phyloP scores from a whole-genome alignment of 2,888 invertebrate genomes.

The Junonia oenone region DNA sequence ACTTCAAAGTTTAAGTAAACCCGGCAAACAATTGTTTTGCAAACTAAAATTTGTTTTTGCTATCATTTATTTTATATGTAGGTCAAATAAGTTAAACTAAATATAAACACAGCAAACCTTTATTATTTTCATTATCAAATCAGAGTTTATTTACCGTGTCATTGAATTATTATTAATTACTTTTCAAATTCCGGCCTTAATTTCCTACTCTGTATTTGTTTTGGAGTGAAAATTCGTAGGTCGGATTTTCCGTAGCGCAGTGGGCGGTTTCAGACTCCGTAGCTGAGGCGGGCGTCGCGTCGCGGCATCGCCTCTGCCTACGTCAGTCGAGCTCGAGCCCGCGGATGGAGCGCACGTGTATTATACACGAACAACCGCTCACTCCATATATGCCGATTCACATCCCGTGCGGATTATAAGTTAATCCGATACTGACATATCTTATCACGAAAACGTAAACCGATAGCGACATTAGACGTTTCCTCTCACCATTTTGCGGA shows the following conservation, averaged over 20 bases:
- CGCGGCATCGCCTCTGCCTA: conserved; percentile 42
- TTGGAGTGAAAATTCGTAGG: conserved; percentile 49
- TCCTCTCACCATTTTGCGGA: conserved; percentile 13
- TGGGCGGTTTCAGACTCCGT: conserved; percentile 62
- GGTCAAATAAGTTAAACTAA: conserved; percentile 5
- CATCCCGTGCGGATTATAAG: conserved; percentile 27
- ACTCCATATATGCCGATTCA: conserved; percentile 39
- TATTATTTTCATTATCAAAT: not conserved
- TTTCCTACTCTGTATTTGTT: conserved; percentile 7
- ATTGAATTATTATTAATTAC: not conserved
- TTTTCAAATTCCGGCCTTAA: not conserved
- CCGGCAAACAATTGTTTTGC: not conserved
- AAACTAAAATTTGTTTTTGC: conserved; percentile 2
- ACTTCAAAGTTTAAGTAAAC: no score
- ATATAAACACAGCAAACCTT: no score
- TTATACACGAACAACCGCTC: conserved; percentile 15
- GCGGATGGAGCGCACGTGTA: conserved; percentile 40
- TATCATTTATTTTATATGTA: conserved; percentile 13
- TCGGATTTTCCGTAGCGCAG: conserved; percentile 58
- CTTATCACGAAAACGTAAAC: conserved; percentile 32
- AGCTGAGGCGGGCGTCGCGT: conserved; percentile 42
- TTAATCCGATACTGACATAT: conserved; percentile 28
- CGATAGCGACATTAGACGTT: conserved; percentile 30
- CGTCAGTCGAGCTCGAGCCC: conserved; percentile 63
- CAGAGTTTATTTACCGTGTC: no score